A percentile compares a stretch with the other conserved stretches of the same genome.
Conservation (phyloP, 1,140 invertebrate genomes). For the Lordiphosa clarofinis region DNA sequence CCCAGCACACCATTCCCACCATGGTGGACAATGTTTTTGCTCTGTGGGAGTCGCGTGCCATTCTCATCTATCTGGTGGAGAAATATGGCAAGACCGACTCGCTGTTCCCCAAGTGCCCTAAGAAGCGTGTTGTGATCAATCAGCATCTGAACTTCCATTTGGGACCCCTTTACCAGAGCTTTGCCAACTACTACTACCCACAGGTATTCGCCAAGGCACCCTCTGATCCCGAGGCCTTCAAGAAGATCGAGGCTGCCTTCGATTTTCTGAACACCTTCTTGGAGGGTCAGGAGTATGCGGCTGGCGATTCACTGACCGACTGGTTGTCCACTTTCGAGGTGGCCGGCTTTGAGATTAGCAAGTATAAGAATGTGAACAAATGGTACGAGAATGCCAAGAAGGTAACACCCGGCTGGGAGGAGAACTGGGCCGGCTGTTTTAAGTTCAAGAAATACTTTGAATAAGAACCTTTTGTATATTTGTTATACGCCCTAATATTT, state of each 20-base stretch:
- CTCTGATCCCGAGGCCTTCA: slow-evolving; percentile 84
- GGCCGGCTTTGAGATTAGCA: slow-evolving; percentile 84
- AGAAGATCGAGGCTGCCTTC: slow-evolving; percentile 84
- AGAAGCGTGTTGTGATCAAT: slow-evolving; percentile 86
- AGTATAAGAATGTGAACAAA: slow-evolving; percentile 85
- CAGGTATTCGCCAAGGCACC: slow-evolving; percentile 84
- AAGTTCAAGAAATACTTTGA: slow-evolving; percentile 80
- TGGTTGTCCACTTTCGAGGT: slow-evolving; percentile 86
- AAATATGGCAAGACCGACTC: slow-evolving; percentile 85
- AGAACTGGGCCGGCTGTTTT: slow-evolving; percentile 83
- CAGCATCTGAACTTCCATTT: slow-evolving; percentile 88
- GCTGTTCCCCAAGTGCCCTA: slow-evolving; percentile 86
- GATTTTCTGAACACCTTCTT: slow-evolving; percentile 86
- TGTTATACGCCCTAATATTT: slow-evolving; percentile 35
- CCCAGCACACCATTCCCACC: slow-evolving; percentile 84
- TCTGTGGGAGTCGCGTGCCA: slow-evolving; percentile 86
- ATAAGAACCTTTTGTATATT: slow-evolving; percentile 37
- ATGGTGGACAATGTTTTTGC: slow-evolving; percentile 85
- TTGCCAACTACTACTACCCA: slow-evolving; percentile 86
- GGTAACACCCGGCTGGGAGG: slow-evolving; percentile 86
- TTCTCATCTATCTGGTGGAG: slow-evolving; percentile 85
- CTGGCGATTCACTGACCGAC: slow-evolving; percentile 84
- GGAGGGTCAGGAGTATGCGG: slow-evolving; percentile 83
- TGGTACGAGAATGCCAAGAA: slow-evolving; percentile 87
- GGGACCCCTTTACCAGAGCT: slow-evolving; percentile 84